Evolutionary conservation across 2,797 vertebrate species (phyloP).

Genomic region (Anableps anableps): DNA sequence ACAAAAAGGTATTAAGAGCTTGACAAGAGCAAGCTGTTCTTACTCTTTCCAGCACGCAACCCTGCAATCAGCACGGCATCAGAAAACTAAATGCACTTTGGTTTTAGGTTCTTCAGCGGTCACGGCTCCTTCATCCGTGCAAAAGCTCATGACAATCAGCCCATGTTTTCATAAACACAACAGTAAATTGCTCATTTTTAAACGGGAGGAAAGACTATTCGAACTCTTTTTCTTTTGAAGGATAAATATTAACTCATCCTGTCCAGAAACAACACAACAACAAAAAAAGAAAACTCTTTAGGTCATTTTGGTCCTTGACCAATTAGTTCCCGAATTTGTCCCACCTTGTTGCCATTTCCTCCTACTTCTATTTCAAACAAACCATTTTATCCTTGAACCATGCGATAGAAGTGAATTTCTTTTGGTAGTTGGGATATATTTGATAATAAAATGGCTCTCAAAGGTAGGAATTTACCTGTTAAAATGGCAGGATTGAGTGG

Average conservation of each 20-base stretch:
- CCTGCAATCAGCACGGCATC: slow-evolving; percentile 23
- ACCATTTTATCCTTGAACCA: neutral
- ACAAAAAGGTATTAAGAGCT: slow-evolving; percentile 42
- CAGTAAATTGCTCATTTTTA: neutral
- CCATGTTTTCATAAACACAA: neutral
- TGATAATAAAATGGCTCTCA: neutral
- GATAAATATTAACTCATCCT: neutral
- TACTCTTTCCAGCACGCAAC: neutral
- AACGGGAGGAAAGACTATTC: neutral
- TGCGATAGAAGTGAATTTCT: neutral
- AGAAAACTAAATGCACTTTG: slow-evolving; percentile 21
- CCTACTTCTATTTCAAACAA: neutral
- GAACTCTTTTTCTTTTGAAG: neutral
- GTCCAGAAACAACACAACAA: no score
- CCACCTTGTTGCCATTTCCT: neutral
- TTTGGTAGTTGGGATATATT: neutral
- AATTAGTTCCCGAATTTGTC: neutral
- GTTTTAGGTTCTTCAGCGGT: slow-evolving; percentile 21
- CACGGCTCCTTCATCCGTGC: neutral
- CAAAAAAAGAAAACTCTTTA: no score
- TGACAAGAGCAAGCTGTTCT: slow-evolving; percentile 18
- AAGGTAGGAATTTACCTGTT: neutral
- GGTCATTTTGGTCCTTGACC: neutral
- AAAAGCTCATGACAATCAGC: slow-evolving; percentile 1
- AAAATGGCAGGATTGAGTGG: neutral